phyloP scores from a whole-genome alignment of 2,113 vertebrate species.

The Laterallus jamaicensis region DNA sequence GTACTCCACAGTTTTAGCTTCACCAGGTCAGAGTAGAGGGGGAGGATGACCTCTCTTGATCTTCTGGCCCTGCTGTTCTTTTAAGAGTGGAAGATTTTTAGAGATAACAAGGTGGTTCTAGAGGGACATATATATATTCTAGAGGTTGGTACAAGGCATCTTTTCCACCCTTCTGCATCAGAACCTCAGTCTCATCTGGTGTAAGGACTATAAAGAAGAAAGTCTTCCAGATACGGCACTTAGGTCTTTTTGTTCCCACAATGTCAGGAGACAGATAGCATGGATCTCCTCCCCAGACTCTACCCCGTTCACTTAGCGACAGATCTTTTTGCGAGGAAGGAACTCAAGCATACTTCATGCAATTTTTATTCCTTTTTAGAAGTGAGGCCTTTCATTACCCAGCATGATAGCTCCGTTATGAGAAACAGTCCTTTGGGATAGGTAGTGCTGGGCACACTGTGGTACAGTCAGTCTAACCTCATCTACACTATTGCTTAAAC shows the following conservation, averaged over 20 bases:
- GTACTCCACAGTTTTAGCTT: no score
- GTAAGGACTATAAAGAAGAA: neutral
- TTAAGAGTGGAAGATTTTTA: neutral
- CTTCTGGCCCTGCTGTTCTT: no score
- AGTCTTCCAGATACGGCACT: neutral
- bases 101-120: neutral
- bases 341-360: neutral
- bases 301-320: neutral
- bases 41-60: no score
- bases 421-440: neutral
- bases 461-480: neutral
- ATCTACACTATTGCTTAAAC: neutral
- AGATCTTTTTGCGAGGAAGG: neutral
- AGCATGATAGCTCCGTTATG: neutral
- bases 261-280: neutral
- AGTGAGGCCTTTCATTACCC: neutral
- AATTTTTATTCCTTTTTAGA: constrained; percentile 5
- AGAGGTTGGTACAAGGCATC: neutral
- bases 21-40: no score
- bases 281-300: neutral
- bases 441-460: neutral
- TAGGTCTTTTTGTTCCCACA: neutral
- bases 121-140: neutral
- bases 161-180: neutral
- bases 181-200: neutral